Evolutionary conservation across 1,140 invertebrate species (phyloP), one percentile per base, ranked within the genome.

Genomic region (Tetragonula clypearis): DNA sequence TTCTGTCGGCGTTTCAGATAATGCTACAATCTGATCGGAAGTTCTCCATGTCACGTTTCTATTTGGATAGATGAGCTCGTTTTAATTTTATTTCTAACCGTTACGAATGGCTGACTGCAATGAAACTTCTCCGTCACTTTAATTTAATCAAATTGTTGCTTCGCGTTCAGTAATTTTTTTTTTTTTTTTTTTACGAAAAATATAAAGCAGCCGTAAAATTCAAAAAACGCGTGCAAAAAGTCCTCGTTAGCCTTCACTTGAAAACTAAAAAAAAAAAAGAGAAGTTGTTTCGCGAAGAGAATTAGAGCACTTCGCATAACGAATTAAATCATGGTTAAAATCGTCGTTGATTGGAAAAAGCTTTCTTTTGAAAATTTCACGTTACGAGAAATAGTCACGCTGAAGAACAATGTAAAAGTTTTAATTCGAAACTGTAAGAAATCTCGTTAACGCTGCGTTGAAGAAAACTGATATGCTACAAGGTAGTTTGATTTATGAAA

Each of bases 1-100:
- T 81, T 81, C 79, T 74, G 55, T 72, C 58, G 55, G 35, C 79
- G 68, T 30, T 72, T 68, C 35, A 23, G 68, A 62, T 72, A 72
- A 66, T 78, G 19, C 15, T 30, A 26, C 14, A 78, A 66, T 71
- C 68, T 30, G 56, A 72, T 81, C 8, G 35, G 49, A 60, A 49
- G 68, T 60, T 60, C 35, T 35, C 79, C 26, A 30, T 19, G n/a
- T 30, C 15, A 26, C 35, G 17, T n/a, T 49, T 17, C n/a, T 49
- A 17, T 53, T 78, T 8, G 41, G 41, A 49, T 49, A 49, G 41
- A 49, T 8, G 41, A 49, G 6, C 6, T 9, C 41, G 41, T 49
- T 49, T 49, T 49, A 49, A 49, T 8, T 78, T 62, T 77, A 17
- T 8, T 72, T 14, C 6, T 19, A 53, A 9, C 26, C 12, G 12